Base-by-base conservation (phyloP, 2,797 vertebrate genomes). In the Rallus crepitans region DNA sequence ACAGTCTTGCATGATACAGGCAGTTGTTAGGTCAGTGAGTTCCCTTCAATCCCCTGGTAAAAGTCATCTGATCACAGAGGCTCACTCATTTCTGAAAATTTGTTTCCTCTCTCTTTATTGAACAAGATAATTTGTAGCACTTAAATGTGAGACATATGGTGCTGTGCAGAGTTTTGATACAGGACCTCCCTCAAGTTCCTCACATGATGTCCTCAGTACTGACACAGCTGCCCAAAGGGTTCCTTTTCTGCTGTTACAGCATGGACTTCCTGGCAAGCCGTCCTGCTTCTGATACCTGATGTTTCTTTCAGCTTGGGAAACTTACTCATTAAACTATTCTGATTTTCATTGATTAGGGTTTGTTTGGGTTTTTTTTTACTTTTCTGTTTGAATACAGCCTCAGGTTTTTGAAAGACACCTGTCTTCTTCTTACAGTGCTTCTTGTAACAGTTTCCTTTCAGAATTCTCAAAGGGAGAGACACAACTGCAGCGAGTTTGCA, bases 171-270 rank as follows among this genome's bases (percentile, higher is more conserved):
- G 39, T 35, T 45, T 55, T 73, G 59, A 76, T 30, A 40, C 19
- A 35, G 25, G 27, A 53, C 20, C 16, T 33, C 33, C 21, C 14
- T 82, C 31, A 59, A 12, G 16, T 59, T 64, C 31, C 45, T 82
- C 12, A 23, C 18, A 12, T 69, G n/a, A 37, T 15, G 60, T 61
- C 27, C 55, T 85, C 33, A 65, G 18, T 40, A 65, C 14, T 52
- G 17, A 35, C n/a, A 69, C 0, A 0, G 35, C 37, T 78, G 19
- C 61, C n/a, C 12, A 27, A 50, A 16, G 45, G 33, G n/a, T 40
- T 82, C 37, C 47, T 79, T 86, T 53, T 86, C 52, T 40, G 20
- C 60, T 70, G 59, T 52, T 69, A 42, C 23, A 40, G 27, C 31
- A 70, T 2, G 4, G 25, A 50, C 23, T 48, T 48, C 57, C 14